Conservation (phyloP, 2,888 invertebrate genomes). For the Callinectes sapidus region DNA sequence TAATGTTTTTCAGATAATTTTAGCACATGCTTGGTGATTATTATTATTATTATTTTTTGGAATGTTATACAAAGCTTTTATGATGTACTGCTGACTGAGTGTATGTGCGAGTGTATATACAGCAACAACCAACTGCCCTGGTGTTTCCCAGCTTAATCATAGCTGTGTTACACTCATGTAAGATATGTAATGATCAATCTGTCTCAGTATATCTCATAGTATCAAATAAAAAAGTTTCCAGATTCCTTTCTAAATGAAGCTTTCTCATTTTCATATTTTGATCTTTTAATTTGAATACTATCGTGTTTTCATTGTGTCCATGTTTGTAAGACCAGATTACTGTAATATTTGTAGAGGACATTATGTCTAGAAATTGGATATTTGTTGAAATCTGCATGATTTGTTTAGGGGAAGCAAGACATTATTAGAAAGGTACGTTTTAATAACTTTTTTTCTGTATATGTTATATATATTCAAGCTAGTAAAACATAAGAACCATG, state of each 20-base stretch:
- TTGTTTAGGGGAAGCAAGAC: not conserved
- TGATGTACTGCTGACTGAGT: constrained; percentile 44
- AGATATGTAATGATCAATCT: constrained; percentile 64
- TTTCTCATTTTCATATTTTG: constrained; percentile 5
- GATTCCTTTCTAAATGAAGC: constrained; percentile 63
- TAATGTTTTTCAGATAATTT: constrained; percentile 31
- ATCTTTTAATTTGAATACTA: not conserved
- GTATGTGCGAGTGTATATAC: constrained; percentile 60
- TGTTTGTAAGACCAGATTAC: not conserved
- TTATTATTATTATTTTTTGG: constrained; percentile 35
- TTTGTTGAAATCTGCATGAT: not conserved
- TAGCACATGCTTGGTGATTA: constrained; percentile 45
- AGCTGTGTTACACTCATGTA: constrained; percentile 66
- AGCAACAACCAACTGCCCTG: constrained; percentile 68
- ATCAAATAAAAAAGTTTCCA: constrained; percentile 70
- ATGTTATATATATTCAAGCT: too few relatives aligned
- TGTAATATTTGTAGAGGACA: not conserved
- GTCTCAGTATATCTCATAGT: constrained; percentile 69
- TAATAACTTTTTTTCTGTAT: too few relatives aligned
- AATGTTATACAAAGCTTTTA: constrained; percentile 22
- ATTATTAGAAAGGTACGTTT: too few relatives aligned
- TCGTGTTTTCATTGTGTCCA: not conserved
- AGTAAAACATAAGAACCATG: too few relatives aligned
- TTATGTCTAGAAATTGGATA: not conserved
- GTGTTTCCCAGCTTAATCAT: constrained; percentile 58